Evolutionary conservation across 2,113 vertebrate genomes (phyloP), one percentile per base, ranked within the genome.

Genomic region (Istiophorus platypterus): DNA sequence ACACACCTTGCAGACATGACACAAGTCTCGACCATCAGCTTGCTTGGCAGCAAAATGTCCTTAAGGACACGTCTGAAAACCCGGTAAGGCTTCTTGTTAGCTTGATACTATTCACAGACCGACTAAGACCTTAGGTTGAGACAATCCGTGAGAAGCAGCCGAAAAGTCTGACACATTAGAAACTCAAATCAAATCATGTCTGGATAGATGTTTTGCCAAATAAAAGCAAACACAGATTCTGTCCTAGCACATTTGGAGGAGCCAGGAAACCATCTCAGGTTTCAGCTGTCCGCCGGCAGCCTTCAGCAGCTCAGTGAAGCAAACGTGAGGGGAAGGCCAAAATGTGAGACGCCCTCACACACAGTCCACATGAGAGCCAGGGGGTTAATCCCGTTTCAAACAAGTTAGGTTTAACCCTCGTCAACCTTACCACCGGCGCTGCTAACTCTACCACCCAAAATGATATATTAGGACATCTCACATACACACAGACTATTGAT

Each of bases 321-420:
- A 84, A 90, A 93, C 90, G 91, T 93, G 93, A 93, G 76, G 73
- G 71, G 54, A 85, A 88, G 86, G 92, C 79, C 88, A 87, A 85
- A 92, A 93, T 87, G 82, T 81, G 62, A 86, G 78, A 63, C 31
- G n/a, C 85, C 72, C 80, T 80, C 93, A 88, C 87, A 92, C 34
- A 62, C 74, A 79, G 85, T 84, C 67, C 78, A 86, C 72, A 86
- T 71, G 59, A 73, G 85, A 87, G 85, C 71, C 37, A 39, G 51
- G 66, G 82, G 92, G 92, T 93, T 94, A 95, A 95, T 92, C 92
- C 92, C 67, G 70, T 88, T 93, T 94, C 90, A 95, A 92, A 93
- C 90, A 77, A 88, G 85, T 81, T 42, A 78, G 89, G 84, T 90
- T 91, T 88, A 92, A 91, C 91, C 91, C 88, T 84, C 73, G 84